A percentile compares a stretch with the other conserved stretches of the same genome.
Evolutionary conservation across 2,888 invertebrate genomes (phyloP).

Genomic region (Conus canariensis): DNA sequence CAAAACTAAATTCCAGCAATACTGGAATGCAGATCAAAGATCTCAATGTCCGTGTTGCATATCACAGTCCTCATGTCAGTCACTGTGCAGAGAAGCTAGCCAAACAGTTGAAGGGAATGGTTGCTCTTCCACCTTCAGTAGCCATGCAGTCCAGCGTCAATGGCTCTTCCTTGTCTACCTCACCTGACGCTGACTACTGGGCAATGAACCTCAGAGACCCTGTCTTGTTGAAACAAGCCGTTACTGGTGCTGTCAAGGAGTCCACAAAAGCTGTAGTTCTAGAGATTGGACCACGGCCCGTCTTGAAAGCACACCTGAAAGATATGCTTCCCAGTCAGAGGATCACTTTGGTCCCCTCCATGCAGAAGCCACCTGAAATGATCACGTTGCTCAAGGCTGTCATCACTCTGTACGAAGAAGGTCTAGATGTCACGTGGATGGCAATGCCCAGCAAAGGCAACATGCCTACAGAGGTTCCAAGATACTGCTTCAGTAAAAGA

Average conservation of each 20-base stretch:
- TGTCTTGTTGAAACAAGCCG: conserved; percentile 16
- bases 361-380: conserved; percentile 43
- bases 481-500: conserved; percentile 53
- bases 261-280: conserved; percentile 52
- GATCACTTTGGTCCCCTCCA: conserved; percentile 33
- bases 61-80: conserved; percentile 60
- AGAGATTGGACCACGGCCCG: conserved; percentile 65
- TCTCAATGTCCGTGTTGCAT: conserved; percentile 58
- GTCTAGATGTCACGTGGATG: conserved; percentile 45
- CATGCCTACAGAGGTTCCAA: conserved; percentile 51
- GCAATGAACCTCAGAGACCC: conserved; percentile 17
- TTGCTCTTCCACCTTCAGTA: conserved; percentile 33
- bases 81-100: conserved; percentile 47
- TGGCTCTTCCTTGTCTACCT: conserved; percentile 44
- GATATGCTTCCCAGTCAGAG: conserved; percentile 46
- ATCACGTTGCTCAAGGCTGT: conserved; percentile 30
- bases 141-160: conserved; percentile 60
- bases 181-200: conserved; percentile 28
- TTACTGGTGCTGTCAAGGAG: conserved; percentile 34
- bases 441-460: conserved; percentile 31
- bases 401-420: conserved; percentile 44
- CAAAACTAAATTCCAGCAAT: conserved; percentile 4
- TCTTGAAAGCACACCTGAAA: conserved; percentile 52
- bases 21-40: conserved; percentile 37
- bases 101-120: conserved; percentile 44